Conservation (phyloP, 2,113 vertebrate species). For the Channa maculata region DNA sequence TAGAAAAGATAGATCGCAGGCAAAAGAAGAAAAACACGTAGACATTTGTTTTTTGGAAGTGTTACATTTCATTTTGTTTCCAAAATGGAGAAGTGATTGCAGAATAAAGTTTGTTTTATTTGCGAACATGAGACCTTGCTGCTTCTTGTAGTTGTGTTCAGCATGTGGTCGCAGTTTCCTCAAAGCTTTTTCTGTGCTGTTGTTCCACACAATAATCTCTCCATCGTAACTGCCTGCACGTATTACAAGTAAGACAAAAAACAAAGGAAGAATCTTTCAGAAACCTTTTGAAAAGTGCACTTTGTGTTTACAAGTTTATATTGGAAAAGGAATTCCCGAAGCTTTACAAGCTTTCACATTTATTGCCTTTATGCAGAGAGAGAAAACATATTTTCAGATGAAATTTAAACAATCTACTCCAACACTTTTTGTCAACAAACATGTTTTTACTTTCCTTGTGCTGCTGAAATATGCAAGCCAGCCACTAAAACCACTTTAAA, state of each 20-base stretch:
- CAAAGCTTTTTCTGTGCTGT: slow-evolving; percentile 81
- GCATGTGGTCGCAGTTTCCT: slow-evolving; percentile 69
- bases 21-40: background rate
- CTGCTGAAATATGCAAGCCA: slow-evolving; percentile 51
- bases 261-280: background rate
- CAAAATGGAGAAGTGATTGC: background rate
- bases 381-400: slow-evolving; percentile 2
- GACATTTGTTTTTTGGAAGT: background rate
- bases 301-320: background rate
- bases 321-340: background rate
- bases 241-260: slow-evolving; percentile 20
- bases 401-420: slow-evolving; percentile 2
- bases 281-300: background rate
- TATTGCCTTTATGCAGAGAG: background rate
- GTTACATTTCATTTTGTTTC: background rate
- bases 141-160: slow-evolving; percentile 48
- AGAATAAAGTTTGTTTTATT: slow-evolving; percentile 2
- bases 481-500: slow-evolving; percentile 43
- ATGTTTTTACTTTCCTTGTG: slow-evolving; percentile 8
- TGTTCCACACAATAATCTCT: slow-evolving; percentile 86
- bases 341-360: background rate
- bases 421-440: slow-evolving; percentile 12
- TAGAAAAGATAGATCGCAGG: background rate
- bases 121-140: slow-evolving; percentile 57
- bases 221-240: slow-evolving; percentile 81